Evolutionary conservation across 2,113 vertebrate genomes (phyloP).

Genomic region (Cygnus atratus): DNA sequence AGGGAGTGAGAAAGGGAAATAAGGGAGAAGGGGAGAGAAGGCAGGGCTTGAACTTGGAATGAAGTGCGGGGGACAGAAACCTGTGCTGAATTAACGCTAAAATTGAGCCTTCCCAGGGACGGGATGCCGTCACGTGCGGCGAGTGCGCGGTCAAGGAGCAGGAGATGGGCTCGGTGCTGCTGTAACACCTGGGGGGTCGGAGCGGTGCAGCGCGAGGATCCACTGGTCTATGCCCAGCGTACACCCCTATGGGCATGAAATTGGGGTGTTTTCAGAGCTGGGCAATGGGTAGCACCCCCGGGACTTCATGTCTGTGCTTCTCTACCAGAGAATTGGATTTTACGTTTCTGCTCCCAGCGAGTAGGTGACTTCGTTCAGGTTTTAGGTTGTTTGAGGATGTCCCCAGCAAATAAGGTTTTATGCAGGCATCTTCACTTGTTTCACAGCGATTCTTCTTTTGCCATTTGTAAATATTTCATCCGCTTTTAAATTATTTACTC

Average conservation of each 20-base stretch:
- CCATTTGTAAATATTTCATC: conserved; percentile 31
- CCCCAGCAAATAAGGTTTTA: neutral
- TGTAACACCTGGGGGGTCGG: neutral
- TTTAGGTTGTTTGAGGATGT: neutral
- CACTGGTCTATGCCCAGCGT: neutral
- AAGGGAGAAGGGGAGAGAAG: neutral
- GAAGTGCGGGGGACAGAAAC: neutral
- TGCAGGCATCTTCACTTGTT: neutral
- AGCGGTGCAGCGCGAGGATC: neutral
- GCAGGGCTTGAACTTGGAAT: neutral
- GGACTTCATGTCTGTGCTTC: neutral
- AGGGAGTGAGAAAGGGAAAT: conserved; percentile 10
- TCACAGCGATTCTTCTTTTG: neutral
- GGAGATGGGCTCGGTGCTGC: rapidly evolving
- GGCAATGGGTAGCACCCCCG: neutral
- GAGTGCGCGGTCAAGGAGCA: neutral
- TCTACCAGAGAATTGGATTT: neutral
- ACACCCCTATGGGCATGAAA: neutral
- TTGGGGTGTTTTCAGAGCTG: neutral
- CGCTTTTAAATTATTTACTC: conserved; percentile 28
- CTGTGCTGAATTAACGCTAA: neutral
- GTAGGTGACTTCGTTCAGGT: neutral
- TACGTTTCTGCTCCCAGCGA: neutral
- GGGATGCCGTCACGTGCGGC: neutral
- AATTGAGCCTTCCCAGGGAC: neutral